Conservation (phyloP, 2,888 invertebrate species). For the Antheraea assamensis region DNA sequence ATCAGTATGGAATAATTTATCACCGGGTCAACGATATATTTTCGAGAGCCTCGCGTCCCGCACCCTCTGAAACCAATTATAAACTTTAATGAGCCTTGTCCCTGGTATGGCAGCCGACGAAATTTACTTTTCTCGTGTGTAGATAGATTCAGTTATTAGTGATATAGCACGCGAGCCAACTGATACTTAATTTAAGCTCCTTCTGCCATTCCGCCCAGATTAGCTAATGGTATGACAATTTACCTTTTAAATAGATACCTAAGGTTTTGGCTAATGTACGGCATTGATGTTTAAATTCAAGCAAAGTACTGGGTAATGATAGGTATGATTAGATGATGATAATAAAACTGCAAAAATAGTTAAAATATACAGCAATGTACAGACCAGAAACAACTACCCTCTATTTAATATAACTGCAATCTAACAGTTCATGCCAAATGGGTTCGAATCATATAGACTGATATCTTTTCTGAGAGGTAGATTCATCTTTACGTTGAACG, state of each 20-base stretch:
- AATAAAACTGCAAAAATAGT: too few species aligned
- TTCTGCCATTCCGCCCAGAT: background rate
- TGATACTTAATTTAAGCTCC: background rate
- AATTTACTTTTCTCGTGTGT: constrained; percentile 30
- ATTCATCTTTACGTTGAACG: background rate
- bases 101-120: constrained; percentile 35
- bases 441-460: background rate
- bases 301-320: too few species aligned
- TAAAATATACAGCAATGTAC: too few species aligned
- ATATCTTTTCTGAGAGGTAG: background rate
- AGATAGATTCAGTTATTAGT: background rate
- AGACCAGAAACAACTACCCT: too few species aligned
- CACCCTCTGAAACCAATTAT: constrained; percentile 49
- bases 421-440: background rate
- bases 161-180: background rate
- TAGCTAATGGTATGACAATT: too few species aligned
- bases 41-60: constrained; percentile 39
- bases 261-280: too few species aligned
- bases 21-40: constrained; percentile 31
- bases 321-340: too few species aligned
- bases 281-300: too few species aligned
- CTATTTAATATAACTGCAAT: too few species aligned
- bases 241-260: too few species aligned
- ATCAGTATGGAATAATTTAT: constrained; percentile 26
- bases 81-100: constrained; percentile 53